Conservation (phyloP, 1,140 invertebrate species). For the Neodiprion virginianus region DNA sequence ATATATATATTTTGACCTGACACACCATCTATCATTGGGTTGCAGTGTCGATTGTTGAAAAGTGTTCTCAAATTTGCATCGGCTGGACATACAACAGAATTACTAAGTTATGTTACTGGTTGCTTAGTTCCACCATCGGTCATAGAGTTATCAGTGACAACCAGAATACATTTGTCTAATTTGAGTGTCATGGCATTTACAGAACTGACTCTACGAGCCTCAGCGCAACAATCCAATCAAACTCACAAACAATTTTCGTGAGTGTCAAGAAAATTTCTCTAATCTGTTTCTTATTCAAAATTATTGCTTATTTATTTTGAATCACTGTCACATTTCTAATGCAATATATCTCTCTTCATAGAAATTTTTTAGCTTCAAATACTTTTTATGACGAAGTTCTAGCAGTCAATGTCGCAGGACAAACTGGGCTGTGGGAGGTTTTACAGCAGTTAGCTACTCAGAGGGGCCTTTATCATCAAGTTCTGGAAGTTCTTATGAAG, state of each 20-base stretch:
- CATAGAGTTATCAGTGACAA: slow-evolving; percentile 66
- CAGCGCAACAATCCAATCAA: slow-evolving; percentile 43
- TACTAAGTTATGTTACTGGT: slow-evolving; percentile 69
- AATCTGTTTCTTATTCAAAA: background rate
- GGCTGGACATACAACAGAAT: slow-evolving; percentile 72
- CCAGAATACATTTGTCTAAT: slow-evolving; percentile 74
- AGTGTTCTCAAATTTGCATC: slow-evolving; percentile 77
- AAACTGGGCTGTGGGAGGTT: slow-evolving; percentile 69
- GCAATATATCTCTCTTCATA: slow-evolving; percentile 42
- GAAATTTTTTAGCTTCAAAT: slow-evolving; percentile 72
- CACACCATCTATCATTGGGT: slow-evolving; percentile 25
- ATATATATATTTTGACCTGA: slow-evolving; percentile 29
- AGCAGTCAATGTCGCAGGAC: slow-evolving; percentile 69
- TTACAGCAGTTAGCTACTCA: slow-evolving; percentile 66
- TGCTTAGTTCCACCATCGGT: slow-evolving; percentile 64
- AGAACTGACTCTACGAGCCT: slow-evolving; percentile 65
- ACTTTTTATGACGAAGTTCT: slow-evolving; percentile 74
- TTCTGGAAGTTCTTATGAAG: slow-evolving; percentile 61
- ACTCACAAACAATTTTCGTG: slow-evolving; percentile 67
- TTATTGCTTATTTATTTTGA: slow-evolving; percentile 13
- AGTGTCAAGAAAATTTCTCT: slow-evolving; percentile 35
- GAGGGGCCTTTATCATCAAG: slow-evolving; percentile 66
- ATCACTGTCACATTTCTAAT: slow-evolving; percentile 2
- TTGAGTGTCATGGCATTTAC: slow-evolving; percentile 73
- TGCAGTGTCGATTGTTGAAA: slow-evolving; percentile 71